Percentiles rank a stretch among this genome's conserved stretches.
Evolutionary conservation across 1,140 invertebrate species (phyloP).

Genomic region (Glomeris maerens): DNA sequence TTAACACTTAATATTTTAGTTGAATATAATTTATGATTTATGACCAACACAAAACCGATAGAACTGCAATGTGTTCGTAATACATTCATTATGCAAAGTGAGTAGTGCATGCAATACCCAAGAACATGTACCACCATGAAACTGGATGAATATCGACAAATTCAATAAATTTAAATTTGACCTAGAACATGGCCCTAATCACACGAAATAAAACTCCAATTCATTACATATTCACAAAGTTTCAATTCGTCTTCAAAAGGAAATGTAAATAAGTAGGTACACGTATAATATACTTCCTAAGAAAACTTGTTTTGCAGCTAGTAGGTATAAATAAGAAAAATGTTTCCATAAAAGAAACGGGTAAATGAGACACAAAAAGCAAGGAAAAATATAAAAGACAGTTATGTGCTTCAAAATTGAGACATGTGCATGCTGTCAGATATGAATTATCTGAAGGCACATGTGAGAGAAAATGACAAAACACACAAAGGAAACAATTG

Average conservation of each 20-base stretch:
- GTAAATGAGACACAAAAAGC: not conserved
- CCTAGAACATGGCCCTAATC: not conserved
- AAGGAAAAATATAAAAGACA: not conserved
- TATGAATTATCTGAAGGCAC: not conserved
- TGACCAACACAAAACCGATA: not conserved
- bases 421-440: no score
- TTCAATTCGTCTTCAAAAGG: not conserved
- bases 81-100: not conserved
- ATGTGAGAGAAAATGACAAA: not conserved
- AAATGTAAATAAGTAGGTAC: not conserved
- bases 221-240: not conserved
- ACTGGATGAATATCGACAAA: not conserved
- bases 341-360: not conserved
- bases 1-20: no score
- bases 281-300: not conserved
- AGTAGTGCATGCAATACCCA: not conserved
- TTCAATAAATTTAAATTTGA: no score
- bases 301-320: not conserved
- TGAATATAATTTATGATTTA: not conserved
- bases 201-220: not conserved
- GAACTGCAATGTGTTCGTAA: not conserved
- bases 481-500: not conserved
- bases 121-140: not conserved
- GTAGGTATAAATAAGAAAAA: not conserved
- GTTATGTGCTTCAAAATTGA: not conserved